Conservation (phyloP, 2,888 invertebrate genomes). For the Vandiemenella viatica region DNA sequence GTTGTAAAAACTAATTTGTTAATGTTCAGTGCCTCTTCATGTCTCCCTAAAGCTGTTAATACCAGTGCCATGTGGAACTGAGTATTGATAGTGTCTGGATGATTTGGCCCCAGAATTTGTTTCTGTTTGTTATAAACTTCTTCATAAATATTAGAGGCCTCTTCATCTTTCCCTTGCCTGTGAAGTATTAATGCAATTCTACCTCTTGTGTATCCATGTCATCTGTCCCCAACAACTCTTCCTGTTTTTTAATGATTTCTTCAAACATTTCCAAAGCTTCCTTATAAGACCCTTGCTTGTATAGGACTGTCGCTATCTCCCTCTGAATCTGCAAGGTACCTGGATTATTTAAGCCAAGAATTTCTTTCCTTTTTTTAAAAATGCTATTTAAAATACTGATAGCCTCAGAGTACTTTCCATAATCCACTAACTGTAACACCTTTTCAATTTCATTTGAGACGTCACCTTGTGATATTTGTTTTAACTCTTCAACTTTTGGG, state of each 20-base stretch:
- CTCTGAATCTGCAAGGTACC: slow-evolving; percentile 14
- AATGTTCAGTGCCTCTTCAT: slow-evolving; percentile 12
- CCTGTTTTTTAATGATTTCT: neutral
- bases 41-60: slow-evolving; percentile 11
- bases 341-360: slow-evolving; percentile 10
- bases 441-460: slow-evolving; percentile 8
- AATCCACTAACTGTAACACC: slow-evolving; percentile 3
- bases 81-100: slow-evolving; percentile 14
- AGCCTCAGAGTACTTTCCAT: neutral
- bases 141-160: slow-evolving; percentile 14
- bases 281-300: neutral
- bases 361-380: slow-evolving; percentile 6
- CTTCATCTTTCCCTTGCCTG: slow-evolving; percentile 13
- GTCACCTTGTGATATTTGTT: neutral
- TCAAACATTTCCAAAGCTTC: neutral
- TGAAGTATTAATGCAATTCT: slow-evolving; percentile 8
- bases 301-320: neutral
- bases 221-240: neutral
- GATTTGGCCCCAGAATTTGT: slow-evolving; percentile 13
- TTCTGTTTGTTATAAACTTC: slow-evolving; percentile 14
- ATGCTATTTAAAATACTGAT: neutral
- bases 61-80: slow-evolving; percentile 14
- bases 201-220: slow-evolving; percentile 1
- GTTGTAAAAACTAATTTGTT: slow-evolving; percentile 10
- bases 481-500: neutral